Evolutionary conservation across 1,140 invertebrate genomes (phyloP).

Genomic region (Meloidogyne hapla): DNA sequence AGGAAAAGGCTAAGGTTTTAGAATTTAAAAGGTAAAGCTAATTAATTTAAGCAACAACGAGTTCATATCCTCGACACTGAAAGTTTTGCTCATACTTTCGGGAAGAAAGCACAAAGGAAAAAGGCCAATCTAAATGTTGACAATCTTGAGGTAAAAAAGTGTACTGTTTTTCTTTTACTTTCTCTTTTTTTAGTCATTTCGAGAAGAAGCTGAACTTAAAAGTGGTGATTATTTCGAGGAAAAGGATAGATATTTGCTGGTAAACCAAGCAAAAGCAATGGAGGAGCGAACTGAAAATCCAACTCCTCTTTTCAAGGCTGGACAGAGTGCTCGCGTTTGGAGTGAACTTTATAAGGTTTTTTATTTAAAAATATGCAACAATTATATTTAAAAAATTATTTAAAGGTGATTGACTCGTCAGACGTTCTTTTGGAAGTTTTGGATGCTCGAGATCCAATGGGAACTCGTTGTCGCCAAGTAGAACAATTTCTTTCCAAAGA

Average conservation of each 20-base stretch:
- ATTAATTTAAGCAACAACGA: slow-evolving; percentile 71
- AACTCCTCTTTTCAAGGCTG: slow-evolving; percentile 70
- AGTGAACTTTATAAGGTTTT: slow-evolving; percentile 95
- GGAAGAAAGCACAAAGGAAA: slow-evolving; percentile 87
- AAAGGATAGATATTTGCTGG: slow-evolving; percentile 79
- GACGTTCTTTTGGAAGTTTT: slow-evolving; percentile 86
- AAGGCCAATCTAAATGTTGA: slow-evolving; percentile 77
- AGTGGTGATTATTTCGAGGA: slow-evolving; percentile 75
- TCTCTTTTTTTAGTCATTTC: slow-evolving; percentile 69
- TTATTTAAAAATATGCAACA: not conserved
- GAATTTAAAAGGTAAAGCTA: slow-evolving; percentile 8
- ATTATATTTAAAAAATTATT: slow-evolving; percentile 25
- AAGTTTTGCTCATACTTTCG: slow-evolving; percentile 89
- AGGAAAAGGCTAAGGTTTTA: slow-evolving; percentile 81
- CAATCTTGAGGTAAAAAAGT: slow-evolving; percentile 65
- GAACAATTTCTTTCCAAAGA: slow-evolving; percentile 84
- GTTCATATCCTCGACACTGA: slow-evolving; percentile 94
- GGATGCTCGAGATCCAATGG: slow-evolving; percentile 66
- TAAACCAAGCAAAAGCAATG: slow-evolving; percentile 59
- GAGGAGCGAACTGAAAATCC: slow-evolving; percentile 59
- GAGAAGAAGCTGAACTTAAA: slow-evolving; percentile 71
- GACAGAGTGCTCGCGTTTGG: slow-evolving; percentile 96
- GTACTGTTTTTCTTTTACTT: slow-evolving; percentile 6
- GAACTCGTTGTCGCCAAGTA: slow-evolving; percentile 87
- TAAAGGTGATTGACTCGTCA: slow-evolving; percentile 88